Evolutionary conservation across 2,113 vertebrate species (phyloP).

Genomic region (Albula glossodonta): DNA sequence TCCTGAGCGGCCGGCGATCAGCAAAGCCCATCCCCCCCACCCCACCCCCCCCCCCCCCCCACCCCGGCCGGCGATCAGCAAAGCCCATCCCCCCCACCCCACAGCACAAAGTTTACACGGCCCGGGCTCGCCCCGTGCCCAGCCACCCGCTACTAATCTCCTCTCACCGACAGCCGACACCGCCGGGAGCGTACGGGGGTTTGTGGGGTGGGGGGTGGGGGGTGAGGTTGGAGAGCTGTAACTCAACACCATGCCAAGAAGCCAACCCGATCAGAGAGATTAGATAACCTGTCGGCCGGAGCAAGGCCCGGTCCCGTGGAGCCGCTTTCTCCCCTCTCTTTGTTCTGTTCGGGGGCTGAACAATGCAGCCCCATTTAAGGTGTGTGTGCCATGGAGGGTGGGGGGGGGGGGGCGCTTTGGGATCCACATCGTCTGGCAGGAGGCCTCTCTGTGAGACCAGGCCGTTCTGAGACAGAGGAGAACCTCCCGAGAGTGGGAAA

Average conservation of each 20-base stretch:
- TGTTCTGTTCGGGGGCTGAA: constrained; percentile 41
- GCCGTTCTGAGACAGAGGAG: not conserved
- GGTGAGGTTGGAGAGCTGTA: constrained; percentile 27
- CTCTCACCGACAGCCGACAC: constrained; percentile 35
- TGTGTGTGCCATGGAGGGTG: constrained; percentile 23
- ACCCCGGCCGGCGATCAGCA: constrained; percentile 40
- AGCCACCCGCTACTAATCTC: constrained; percentile 41
- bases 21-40: constrained; percentile 29
- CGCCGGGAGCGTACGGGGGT: constrained; percentile 17
- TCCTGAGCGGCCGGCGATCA: constrained; percentile 30
- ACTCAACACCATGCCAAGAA: constrained; percentile 50
- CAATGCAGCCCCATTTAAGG: constrained; percentile 59
- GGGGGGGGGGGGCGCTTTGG: constrained; percentile 45
- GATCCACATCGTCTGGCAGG: constrained; percentile 39
- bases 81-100: not conserved
- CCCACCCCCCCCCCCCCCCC: constrained; percentile 49
- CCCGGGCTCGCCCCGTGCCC: not conserved
- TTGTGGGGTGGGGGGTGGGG: too few relatives aligned
- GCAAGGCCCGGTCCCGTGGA: constrained; percentile 45
- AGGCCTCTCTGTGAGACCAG: not conserved
- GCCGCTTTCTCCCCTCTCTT: constrained; percentile 38
- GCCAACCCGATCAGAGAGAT: constrained; percentile 46
- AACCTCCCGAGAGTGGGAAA: not conserved
- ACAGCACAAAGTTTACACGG: constrained; percentile 5
- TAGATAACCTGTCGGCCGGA: constrained; percentile 63